Conservation (phyloP, 2,113 vertebrate genomes). For the Empidonax alnorum region DNA sequence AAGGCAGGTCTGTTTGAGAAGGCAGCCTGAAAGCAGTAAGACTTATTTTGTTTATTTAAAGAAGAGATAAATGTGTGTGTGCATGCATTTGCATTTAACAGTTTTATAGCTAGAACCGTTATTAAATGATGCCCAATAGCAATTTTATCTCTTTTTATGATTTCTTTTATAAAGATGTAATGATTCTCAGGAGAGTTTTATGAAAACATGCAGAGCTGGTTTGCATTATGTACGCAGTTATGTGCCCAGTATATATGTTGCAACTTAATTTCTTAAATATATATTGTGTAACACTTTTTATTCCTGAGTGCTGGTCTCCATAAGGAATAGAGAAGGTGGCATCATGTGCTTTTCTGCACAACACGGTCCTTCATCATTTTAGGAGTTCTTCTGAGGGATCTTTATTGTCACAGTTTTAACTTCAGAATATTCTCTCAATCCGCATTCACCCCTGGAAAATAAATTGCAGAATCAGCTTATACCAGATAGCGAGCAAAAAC, state of each 20-base stretch:
- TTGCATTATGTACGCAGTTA: conserved; percentile 5
- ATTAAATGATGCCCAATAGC: conserved; percentile 15
- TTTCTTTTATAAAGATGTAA: conserved; percentile 26
- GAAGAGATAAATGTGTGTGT: conserved; percentile 25
- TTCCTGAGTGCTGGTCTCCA: conserved; percentile 75
- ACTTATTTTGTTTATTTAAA: conserved; percentile 30
- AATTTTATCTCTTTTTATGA: conserved; percentile 15
- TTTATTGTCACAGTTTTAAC: conserved; percentile 98
- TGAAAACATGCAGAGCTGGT: conserved; percentile 38
- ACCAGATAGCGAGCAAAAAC: background rate
- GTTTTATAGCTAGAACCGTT: background rate
- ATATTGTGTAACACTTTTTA: conserved; percentile 52
- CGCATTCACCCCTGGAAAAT: conserved; percentile 88
- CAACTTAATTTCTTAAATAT: conserved; percentile 67
- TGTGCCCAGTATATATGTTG: conserved; percentile 34
- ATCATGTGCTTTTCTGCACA: conserved; percentile 43
- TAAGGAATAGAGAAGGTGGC: conserved; percentile 61
- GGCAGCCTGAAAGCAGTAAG: conserved; percentile 16
- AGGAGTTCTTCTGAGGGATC: conserved; percentile 94
- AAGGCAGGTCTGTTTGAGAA: conserved; percentile 9
- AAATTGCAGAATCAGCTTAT: background rate
- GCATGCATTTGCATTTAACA: conserved; percentile 39
- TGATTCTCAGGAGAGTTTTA: conserved; percentile 34
- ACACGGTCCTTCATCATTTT: conserved; percentile 50
- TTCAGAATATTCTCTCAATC: conserved; percentile 95